Evolutionary conservation across 2,888 invertebrate genomes (phyloP).

Genomic region (Chesias legatella): DNA sequence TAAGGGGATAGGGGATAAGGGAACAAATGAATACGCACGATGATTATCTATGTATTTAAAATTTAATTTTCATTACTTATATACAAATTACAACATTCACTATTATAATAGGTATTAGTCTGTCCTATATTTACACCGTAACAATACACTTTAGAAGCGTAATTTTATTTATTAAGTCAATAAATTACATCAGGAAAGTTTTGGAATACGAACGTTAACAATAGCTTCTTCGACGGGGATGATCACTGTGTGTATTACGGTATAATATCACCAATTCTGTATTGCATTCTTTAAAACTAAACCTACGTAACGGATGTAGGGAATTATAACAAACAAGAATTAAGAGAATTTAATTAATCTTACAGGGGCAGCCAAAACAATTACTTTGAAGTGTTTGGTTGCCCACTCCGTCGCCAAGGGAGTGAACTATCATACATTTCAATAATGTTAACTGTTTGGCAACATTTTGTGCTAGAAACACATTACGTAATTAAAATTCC

Average conservation of each 20-base stretch:
- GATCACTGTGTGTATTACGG: slow-evolving; percentile 2
- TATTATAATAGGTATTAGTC: slow-evolving; percentile 78
- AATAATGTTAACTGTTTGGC: too few relatives aligned
- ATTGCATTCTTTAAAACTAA: too few relatives aligned
- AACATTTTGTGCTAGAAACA: too few relatives aligned
- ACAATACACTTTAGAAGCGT: slow-evolving; percentile 79
- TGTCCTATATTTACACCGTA: slow-evolving; percentile 78
- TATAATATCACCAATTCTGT: too few relatives aligned
- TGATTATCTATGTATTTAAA: slow-evolving; percentile 79
- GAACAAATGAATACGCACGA: slow-evolving; percentile 60
- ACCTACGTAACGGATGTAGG: too few relatives aligned
- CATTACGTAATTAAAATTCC: too few relatives aligned
- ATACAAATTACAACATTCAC: slow-evolving; percentile 81
- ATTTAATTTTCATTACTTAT: slow-evolving; percentile 80
- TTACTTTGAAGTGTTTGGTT: too few relatives aligned
- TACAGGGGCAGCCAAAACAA: too few relatives aligned
- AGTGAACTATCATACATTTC: too few relatives aligned
- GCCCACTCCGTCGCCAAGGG: too few relatives aligned
- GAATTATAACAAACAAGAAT: too few relatives aligned
- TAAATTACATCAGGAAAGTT: slow-evolving; percentile 74
- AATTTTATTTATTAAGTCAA: slow-evolving; percentile 69
- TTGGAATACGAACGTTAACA: slow-evolving; percentile 62
- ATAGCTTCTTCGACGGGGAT: slow-evolving; percentile 48
- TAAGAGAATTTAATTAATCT: too few relatives aligned
- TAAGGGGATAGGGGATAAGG: slow-evolving; percentile 13